Evolutionary conservation across 2,113 vertebrate species (phyloP), one percentile per base, ranked within the genome.

Genomic region (Heterocephalus glaber): DNA sequence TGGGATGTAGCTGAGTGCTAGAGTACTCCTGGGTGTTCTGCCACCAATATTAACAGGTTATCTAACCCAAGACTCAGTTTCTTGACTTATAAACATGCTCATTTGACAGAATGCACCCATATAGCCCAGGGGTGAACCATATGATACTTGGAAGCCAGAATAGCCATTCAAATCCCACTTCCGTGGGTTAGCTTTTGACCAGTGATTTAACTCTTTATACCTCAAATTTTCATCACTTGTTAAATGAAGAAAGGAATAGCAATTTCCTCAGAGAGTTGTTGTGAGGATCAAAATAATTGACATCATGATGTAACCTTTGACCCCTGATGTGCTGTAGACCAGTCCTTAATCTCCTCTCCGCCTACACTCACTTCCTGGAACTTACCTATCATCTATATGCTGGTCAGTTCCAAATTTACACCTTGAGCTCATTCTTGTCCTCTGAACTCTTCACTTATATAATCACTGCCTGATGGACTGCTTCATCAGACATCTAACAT

Each of bases 31-130:
- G 72, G 44, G 26, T 77, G 74, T 49, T 70, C 56, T 81, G n/a
- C 58, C 63, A 60, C 63, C 35, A 89, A 17, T 61, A 13, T 92
- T 76, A 91, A 58, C 68, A 93, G 61, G 79, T 60, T 17, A 74
- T 41, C 77, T 79, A 70, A 16, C 82, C 87, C 66, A 63, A 44
- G 22, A 35, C 77, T 90, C 81, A 65, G 19, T 92, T 85, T 97
- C 79, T 70, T 19, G 19, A 68, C 72, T 30, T 47, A 14, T 30
- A 65, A 92, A 58, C 22, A 52, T 54, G 24, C 13, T 24, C 63
- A 19, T 38, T 61, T 35, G 30, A 60, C 63, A 66, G 49, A 77
- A 47, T 1, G 52, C 22, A 60, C 28, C 35, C 20, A 19, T 8
- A 8, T 41, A 85, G 33, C 10, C 7, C 5, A 74, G 28, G 56